These are phyloP conservation scores for Pygmarrhopalites habei DNA, from an alignment of 1,140 invertebrate species.

Conservation along the genomic window DNA sequence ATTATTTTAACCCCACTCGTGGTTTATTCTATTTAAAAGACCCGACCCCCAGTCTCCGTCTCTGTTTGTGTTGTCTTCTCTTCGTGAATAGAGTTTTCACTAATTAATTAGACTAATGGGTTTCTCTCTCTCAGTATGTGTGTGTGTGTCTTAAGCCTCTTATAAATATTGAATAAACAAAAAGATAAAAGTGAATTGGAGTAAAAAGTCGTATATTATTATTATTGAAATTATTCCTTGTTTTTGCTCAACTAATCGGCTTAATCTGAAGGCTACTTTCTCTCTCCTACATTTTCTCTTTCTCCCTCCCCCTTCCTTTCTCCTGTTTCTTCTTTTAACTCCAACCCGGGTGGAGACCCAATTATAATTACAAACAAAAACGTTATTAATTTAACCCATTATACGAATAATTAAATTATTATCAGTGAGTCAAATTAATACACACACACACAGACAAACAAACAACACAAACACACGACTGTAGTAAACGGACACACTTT, in stretches of 20 bases:
- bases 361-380: no score
- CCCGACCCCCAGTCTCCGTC: background rate
- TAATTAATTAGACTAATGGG: slow-evolving; percentile 9
- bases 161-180: background rate
- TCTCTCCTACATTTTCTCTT: background rate
- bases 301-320: background rate
- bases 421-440: no score
- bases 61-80: background rate
- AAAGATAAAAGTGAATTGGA: background rate
- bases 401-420: no score
- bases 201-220: background rate
- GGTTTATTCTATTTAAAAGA: no score
- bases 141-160: no score
- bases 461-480: no score
- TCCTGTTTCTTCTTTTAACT: background rate
- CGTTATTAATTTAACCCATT: no score
- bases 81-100: background rate
- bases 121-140: no score
- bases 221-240: background rate
- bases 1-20: background rate
- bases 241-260: background rate
- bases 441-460: no score
- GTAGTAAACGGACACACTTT: no score
- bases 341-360: no score
- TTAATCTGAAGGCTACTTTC: background rate